These are phyloP conservation scores for Chalcosyrphus nemorum DNA, from an alignment of 2,888 invertebrate species.

Conservation along the genomic window DNA sequence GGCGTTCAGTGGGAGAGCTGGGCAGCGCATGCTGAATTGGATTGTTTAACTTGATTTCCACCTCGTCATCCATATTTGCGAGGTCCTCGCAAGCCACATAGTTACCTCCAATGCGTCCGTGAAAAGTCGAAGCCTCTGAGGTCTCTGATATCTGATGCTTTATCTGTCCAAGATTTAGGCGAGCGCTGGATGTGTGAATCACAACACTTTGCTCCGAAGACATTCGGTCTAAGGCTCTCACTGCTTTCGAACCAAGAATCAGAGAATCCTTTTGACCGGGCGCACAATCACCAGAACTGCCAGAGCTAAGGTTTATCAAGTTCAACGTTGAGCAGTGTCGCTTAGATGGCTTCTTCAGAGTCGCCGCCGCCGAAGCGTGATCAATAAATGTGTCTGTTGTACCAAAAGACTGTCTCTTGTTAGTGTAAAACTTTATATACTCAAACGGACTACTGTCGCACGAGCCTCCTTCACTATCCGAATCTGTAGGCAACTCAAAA, in stretches of 20 bases:
- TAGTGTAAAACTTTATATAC: conserved; percentile 86
- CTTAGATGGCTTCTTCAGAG: conserved; percentile 54
- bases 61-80: conserved; percentile 85
- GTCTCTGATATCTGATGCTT: conserved; percentile 85
- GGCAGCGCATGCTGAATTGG: conserved; percentile 65
- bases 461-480: conserved; percentile 82
- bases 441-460: conserved; percentile 85
- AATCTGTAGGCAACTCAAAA: conserved; percentile 81
- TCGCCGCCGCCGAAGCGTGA: conserved; percentile 78
- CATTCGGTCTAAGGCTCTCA: conserved; percentile 78
- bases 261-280: conserved; percentile 79
- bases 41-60: conserved; percentile 82
- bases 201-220: conserved; percentile 79
- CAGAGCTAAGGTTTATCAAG: conserved; percentile 78
- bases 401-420: conserved; percentile 80
- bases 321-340: conserved; percentile 79
- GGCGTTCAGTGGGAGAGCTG: conserved; percentile 82
- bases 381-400: conserved; percentile 83
- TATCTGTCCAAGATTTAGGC: conserved; percentile 80
- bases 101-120: conserved; percentile 82
- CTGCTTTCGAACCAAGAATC: conserved; percentile 80
- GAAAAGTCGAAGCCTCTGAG: conserved; percentile 84
- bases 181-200: conserved; percentile 83
- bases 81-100: conserved; percentile 88
- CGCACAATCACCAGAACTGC: conserved; percentile 69